A percentile compares a stretch with the other conserved stretches of the same genome.
These are phyloP conservation scores for Aspiorhynchus laticeps DNA, from an alignment of 2,113 vertebrate genomes.

Conservation along the genomic window DNA sequence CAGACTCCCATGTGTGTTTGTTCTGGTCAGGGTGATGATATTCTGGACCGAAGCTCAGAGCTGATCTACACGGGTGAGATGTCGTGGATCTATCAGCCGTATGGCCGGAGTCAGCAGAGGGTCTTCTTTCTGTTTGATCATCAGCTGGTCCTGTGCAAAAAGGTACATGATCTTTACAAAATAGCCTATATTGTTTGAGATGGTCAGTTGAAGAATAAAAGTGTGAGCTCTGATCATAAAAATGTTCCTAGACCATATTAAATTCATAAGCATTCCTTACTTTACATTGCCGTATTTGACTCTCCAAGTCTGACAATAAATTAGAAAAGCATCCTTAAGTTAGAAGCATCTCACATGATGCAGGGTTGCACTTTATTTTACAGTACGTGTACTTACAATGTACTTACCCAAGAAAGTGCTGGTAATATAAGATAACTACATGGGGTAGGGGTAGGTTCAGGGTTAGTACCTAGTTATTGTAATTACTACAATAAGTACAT, in stretches of 20 bases:
- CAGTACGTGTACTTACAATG: too few species aligned
- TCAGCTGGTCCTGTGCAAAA: conserved; percentile 92
- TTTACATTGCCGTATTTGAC: background rate
- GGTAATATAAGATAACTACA: too few species aligned
- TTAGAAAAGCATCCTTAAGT: background rate
- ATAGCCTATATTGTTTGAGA: background rate
- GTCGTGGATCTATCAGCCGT: conserved; percentile 89
- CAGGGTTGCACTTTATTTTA: too few species aligned
- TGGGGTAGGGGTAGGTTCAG: too few species aligned
- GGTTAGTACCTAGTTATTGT: too few species aligned
- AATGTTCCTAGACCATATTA: background rate
- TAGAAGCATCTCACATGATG: too few species aligned
- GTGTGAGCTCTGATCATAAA: background rate
- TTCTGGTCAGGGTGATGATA: conserved; percentile 82
- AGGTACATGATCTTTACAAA: conserved; percentile 68
- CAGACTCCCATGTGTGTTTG: background rate
- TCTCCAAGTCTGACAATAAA: background rate
- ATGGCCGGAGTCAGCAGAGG: conserved; percentile 88
- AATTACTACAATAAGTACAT: too few species aligned
- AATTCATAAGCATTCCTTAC: background rate
- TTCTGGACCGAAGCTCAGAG: conserved; percentile 88
- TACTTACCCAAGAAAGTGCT: too few species aligned
- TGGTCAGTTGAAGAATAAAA: background rate
- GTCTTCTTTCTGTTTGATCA: conserved; percentile 92
- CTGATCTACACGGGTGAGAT: conserved; percentile 90